Evolutionary conservation across 2,888 invertebrate species (phyloP).

Genomic region (Nemotelus nigrinus): DNA sequence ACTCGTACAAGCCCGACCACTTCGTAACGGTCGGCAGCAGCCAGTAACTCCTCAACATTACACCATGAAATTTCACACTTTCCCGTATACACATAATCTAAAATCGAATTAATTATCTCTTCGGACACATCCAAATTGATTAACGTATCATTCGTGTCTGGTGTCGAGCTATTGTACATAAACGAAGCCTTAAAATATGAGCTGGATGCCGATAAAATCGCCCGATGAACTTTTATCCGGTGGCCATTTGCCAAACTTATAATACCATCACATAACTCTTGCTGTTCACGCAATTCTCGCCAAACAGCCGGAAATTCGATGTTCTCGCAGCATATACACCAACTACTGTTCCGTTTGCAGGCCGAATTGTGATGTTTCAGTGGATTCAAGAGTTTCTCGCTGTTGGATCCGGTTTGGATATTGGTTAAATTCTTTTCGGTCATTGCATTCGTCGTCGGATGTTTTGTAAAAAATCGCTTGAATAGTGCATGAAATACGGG

Average conservation of each 20-base stretch:
- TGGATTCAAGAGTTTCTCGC: background rate
- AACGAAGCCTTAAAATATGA: conserved; percentile 79
- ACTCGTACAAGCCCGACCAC: conserved; percentile 76
- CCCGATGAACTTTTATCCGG: conserved; percentile 74
- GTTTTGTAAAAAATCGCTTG: background rate
- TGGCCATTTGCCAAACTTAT: conserved; percentile 71
- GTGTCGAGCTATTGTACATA: conserved; percentile 67
- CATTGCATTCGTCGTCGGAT: background rate
- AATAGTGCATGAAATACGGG: background rate
- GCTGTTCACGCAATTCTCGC: conserved; percentile 73
- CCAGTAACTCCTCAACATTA: conserved; percentile 76
- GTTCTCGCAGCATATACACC: conserved; percentile 52
- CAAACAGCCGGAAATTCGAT: conserved; percentile 75
- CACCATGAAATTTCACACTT: conserved; percentile 71
- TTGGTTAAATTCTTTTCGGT: conserved; percentile 29
- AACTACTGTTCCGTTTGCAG: conserved; percentile 1
- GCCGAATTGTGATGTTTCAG: background rate
- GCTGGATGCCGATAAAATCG: conserved; percentile 77
- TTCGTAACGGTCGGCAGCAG: conserved; percentile 78
- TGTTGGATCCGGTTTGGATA: conserved; percentile 9
- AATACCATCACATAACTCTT: conserved; percentile 76
- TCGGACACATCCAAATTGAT: conserved; percentile 71
- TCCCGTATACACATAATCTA: conserved; percentile 81
- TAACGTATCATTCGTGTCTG: conserved; percentile 66
- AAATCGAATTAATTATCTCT: conserved; percentile 71